phyloP scores from a whole-genome alignment of 1,140 invertebrate genomes.

The Heterodera carotae region DNA sequence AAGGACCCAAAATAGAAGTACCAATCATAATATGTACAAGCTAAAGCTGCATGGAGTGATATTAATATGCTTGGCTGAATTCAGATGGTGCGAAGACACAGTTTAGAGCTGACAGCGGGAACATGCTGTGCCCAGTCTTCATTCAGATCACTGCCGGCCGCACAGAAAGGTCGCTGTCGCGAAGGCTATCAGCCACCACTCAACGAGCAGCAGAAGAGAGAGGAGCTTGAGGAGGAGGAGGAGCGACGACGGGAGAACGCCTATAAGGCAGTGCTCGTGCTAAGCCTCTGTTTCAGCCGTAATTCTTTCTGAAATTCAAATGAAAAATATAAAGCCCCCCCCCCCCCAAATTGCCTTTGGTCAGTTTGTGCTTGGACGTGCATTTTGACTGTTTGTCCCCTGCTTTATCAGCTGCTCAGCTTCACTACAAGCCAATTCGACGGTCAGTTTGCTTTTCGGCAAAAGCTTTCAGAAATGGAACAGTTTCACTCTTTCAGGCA shows the following conservation, averaged over 20 bases:
- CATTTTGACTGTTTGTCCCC: constrained; percentile 38
- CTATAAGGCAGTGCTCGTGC: constrained; percentile 50
- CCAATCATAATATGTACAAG: too few species aligned
- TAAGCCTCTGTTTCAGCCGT: constrained; percentile 43
- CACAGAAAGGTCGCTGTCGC: not conserved
- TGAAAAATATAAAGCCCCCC: not conserved
- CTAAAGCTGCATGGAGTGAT: too few species aligned
- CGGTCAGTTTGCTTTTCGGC: not conserved
- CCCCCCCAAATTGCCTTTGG: constrained; percentile 3
- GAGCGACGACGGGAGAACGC: constrained; percentile 42
- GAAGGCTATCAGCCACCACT: not conserved
- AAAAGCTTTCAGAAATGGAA: not conserved
- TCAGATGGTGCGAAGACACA: not conserved
- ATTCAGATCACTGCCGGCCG: not conserved
- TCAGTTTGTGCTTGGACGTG: constrained; percentile 43
- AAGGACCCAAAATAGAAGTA: too few species aligned
- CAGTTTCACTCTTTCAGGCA: not conserved
- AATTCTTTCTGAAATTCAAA: not conserved
- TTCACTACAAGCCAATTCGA: constrained; percentile 46
- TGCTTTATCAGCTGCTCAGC: constrained; percentile 49
- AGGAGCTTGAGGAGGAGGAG: constrained; percentile 28
- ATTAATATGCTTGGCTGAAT: too few species aligned
- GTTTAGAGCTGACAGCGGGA: not conserved
- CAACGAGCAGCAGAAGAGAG: too few species aligned
- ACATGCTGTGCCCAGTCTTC: not conserved